A percentile compares a stretch with the other conserved stretches of the same genome.
Conservation (phyloP, 2,888 invertebrate species). For the Pachliopta kotzebuea region DNA sequence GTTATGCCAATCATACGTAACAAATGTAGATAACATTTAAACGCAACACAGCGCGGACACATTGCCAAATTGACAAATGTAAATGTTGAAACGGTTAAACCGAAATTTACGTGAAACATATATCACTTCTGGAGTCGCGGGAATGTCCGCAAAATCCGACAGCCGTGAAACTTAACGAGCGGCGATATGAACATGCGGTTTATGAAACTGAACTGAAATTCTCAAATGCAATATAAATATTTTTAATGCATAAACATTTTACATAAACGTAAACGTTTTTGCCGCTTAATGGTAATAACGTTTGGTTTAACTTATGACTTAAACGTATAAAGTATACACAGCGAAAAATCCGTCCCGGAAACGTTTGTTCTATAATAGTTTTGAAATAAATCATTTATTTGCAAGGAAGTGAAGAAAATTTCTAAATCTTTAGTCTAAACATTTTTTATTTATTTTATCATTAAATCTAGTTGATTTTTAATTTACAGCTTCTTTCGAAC, state of each 20-base stretch:
- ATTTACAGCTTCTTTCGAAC: too few relatives aligned
- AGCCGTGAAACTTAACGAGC: constrained; percentile 6
- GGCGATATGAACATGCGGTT: constrained; percentile 4
- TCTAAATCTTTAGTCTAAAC: neutral
- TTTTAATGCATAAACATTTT: neutral
- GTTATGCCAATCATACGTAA: neutral
- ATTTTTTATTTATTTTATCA: neutral
- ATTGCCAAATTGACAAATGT: neutral
- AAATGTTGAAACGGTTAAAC: constrained; percentile 12
- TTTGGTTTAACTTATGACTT: neutral
- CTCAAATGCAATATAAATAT: neutral
- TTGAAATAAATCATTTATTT: too few relatives aligned
- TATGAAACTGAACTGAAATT: neutral
- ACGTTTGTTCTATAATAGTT: too few relatives aligned
- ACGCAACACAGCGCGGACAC: neutral
- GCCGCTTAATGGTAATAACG: neutral
- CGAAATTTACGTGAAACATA: neutral
- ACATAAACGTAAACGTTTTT: neutral
- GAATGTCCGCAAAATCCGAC: constrained; percentile 5
- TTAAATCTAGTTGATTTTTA: neutral
- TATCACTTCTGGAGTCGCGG: neutral
- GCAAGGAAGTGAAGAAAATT: too few relatives aligned
- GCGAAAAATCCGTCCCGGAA: neutral
- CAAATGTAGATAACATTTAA: neutral
- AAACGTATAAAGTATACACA: neutral